phyloP scores from a whole-genome alignment of 2,797 vertebrate genomes.

The Melanotaenia pygmaea region DNA sequence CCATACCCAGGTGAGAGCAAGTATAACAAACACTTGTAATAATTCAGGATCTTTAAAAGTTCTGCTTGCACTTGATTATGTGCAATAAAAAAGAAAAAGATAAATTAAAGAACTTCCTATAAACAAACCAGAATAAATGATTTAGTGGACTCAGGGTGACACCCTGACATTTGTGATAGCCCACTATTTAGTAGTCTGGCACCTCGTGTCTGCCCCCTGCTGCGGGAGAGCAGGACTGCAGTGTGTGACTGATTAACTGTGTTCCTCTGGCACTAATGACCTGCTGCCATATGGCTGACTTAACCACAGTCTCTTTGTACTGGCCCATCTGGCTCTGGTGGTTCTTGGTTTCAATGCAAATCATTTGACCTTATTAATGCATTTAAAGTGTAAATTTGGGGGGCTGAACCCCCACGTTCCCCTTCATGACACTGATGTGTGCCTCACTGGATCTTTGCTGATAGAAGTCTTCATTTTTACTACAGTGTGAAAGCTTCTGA shows the following conservation, averaged over 20 bases:
- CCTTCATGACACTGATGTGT: constrained; percentile 14
- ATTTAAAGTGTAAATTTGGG: constrained; percentile 27
- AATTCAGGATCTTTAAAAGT: neutral
- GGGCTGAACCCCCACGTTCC: constrained; percentile 13
- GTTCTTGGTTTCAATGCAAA: constrained; percentile 47
- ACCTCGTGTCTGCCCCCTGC: constrained; percentile 52
- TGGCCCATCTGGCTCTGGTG: constrained; percentile 72
- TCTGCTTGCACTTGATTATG: neutral
- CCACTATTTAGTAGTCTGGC: neutral
- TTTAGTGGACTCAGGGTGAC: neutral
- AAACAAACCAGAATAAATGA: neutral
- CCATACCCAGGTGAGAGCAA: constrained; percentile 90
- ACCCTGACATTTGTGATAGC: neutral
- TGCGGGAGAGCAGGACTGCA: constrained; percentile 43
- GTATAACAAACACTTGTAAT: neutral
- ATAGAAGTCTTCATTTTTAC: neutral
- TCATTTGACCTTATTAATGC: constrained; percentile 60
- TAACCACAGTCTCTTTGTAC: constrained; percentile 58
- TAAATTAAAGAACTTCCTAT: neutral
- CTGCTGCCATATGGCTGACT: constrained; percentile 71
- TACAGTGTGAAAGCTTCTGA: constrained; percentile 1
- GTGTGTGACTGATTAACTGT: neutral
- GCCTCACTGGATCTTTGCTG: constrained; percentile 30
- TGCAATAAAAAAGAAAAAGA: neutral
- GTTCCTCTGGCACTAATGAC: constrained; percentile 57